phyloP scores from a whole-genome alignment of 2,888 invertebrate species.

The Zele albiditarsus region DNA sequence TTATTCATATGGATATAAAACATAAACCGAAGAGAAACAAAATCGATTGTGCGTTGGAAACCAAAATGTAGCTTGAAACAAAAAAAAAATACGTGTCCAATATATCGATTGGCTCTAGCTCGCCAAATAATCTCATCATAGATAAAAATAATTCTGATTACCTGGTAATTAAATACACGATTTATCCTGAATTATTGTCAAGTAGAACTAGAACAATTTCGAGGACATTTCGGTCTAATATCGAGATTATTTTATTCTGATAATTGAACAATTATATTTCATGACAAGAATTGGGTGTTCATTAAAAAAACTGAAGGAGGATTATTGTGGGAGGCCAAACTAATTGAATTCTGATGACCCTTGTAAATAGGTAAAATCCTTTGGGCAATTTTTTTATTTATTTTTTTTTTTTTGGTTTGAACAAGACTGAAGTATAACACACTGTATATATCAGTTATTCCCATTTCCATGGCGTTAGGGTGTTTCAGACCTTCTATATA shows the following conservation, averaged over 20 bases:
- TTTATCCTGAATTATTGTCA: background rate
- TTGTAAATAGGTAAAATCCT: too few species aligned
- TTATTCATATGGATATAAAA: background rate
- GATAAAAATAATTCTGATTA: too few species aligned
- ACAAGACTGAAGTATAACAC: background rate
- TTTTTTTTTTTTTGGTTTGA: too few species aligned
- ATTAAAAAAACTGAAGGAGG: too few species aligned
- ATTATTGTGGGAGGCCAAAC: too few species aligned
- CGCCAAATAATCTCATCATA: too few species aligned
- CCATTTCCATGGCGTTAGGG: conserved; percentile 9
- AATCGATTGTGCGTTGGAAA: background rate
- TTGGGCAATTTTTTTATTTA: too few species aligned
- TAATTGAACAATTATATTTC: too few species aligned
- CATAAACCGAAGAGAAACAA: background rate
- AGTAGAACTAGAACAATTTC: background rate
- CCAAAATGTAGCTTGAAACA: background rate
- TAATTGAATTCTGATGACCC: too few species aligned
- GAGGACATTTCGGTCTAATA: background rate
- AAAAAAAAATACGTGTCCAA: too few species aligned
- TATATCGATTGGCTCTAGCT: too few species aligned
- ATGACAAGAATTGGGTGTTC: too few species aligned
- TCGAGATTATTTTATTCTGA: background rate
- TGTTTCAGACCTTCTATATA: background rate
- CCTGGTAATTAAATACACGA: background rate
- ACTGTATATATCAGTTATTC: background rate